These are phyloP conservation scores for Dromaius novaehollandiae DNA, from an alignment of 2,113 vertebrate genomes.

Conservation along the genomic window DNA sequence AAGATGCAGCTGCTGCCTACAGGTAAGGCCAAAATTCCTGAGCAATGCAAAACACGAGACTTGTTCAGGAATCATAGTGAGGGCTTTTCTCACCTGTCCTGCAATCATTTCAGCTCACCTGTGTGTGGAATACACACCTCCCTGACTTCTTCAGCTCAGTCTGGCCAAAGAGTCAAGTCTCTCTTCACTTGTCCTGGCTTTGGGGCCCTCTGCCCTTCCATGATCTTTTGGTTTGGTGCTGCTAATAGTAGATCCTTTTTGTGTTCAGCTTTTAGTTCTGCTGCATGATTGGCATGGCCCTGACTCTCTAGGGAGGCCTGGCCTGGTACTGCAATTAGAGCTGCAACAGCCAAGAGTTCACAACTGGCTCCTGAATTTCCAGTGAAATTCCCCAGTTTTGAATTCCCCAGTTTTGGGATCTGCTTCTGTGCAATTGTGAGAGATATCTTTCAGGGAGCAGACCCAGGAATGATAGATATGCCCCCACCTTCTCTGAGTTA, in stretches of 20 bases:
- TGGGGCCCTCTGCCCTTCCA: neutral
- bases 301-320: neutral
- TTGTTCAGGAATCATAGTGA: neutral
- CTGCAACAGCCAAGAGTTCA: neutral
- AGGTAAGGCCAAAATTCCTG: conserved; percentile 69
- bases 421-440: no score
- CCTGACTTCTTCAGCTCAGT: neutral
- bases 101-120: neutral
- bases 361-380: neutral
- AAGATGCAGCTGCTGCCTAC: conserved; percentile 62
- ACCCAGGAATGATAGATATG: neutral
- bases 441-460: no score
- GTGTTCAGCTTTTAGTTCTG: neutral
- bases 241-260: neutral
- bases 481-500: neutral
- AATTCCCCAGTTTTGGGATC: no score
- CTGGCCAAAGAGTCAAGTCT: neutral
- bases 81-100: neutral
- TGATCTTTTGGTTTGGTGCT: neutral
- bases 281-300: accelerated
- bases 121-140: neutral
- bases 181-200: neutral
- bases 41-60: neutral
- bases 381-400: no score
- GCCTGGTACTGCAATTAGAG: neutral